A percentile compares a stretch with the other conserved stretches of the same genome.
Evolutionary conservation across 92 coral and sea anemone genomes (phyloP).

Genomic region (Hydrozoanthus gracilis): DNA sequence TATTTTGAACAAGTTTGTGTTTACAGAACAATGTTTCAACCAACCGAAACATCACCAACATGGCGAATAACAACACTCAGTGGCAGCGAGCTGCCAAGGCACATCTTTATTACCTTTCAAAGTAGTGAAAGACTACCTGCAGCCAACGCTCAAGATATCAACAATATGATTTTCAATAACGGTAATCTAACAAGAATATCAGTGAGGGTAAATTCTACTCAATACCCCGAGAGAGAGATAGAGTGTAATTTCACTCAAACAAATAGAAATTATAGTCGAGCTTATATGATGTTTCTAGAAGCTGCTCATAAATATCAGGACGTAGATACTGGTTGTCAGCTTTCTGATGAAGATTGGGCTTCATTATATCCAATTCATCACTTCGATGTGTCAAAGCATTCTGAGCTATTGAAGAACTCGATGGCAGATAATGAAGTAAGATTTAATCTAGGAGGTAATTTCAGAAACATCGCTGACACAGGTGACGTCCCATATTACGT

Average conservation of each 20-base stretch:
- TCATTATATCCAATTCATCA: neutral
- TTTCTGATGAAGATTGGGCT: neutral
- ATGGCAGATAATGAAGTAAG: too few relatives aligned
- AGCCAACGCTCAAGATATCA: too few relatives aligned
- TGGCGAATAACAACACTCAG: constrained; percentile 11
- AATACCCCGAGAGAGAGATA: neutral
- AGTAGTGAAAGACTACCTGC: neutral
- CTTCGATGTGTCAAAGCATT: too few relatives aligned
- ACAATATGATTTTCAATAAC: too few relatives aligned
- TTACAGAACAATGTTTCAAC: too few relatives aligned
- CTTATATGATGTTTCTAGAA: neutral
- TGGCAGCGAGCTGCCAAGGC: neutral
- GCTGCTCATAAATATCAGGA: neutral
- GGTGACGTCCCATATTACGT: too few relatives aligned
- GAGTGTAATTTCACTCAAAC: neutral
- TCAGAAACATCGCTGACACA: too few relatives aligned
- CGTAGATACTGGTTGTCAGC: neutral
- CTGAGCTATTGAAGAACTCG: too few relatives aligned
- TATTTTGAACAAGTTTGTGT: too few relatives aligned
- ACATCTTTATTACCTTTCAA: constrained; percentile 13
- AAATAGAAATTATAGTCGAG: constrained; percentile 4
- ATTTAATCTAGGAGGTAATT: too few relatives aligned
- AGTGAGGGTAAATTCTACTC: neutral
- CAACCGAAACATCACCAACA: too few relatives aligned
- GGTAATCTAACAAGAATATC: constrained; percentile 23